A percentile compares a stretch with the other conserved stretches of the same genome.
These are phyloP conservation scores for Noctilio leporinus DNA, from an alignment of 2,113 vertebrate genomes.

Conservation along the genomic window DNA sequence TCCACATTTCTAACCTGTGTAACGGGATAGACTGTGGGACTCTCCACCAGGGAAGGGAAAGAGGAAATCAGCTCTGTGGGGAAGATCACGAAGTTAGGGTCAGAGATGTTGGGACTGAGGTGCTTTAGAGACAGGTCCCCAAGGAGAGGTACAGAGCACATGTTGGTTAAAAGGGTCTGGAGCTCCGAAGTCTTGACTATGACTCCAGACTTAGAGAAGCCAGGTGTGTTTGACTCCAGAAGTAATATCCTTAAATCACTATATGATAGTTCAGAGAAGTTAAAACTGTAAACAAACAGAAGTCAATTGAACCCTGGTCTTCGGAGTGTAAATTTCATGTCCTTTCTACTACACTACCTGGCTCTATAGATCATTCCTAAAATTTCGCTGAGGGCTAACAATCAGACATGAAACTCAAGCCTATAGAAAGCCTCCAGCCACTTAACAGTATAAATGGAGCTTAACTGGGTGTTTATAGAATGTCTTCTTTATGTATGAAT, in stretches of 20 bases:
- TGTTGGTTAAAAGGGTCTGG: background rate
- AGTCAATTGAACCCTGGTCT: background rate
- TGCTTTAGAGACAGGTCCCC: background rate
- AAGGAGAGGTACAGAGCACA: fast-evolving
- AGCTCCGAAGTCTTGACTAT: background rate
- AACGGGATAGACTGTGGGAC: background rate
- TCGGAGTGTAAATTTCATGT: background rate
- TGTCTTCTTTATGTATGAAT: background rate
- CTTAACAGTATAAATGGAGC: background rate
- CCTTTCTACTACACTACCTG: background rate
- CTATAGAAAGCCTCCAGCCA: background rate
- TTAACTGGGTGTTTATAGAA: background rate
- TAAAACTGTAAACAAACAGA: background rate
- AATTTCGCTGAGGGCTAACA: background rate
- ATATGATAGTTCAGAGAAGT: background rate
- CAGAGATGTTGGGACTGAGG: background rate
- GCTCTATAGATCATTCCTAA: background rate
- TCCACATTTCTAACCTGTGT: background rate
- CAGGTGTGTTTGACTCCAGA: background rate
- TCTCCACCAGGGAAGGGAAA: background rate
- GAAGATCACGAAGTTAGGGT: background rate
- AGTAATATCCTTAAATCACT: background rate
- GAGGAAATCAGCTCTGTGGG: background rate
- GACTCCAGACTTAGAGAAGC: background rate
- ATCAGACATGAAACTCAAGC: background rate